Evolutionary conservation across 64 coral and sea anemone species (phyloP).

Genomic region (Platygyra sinensis): DNA sequence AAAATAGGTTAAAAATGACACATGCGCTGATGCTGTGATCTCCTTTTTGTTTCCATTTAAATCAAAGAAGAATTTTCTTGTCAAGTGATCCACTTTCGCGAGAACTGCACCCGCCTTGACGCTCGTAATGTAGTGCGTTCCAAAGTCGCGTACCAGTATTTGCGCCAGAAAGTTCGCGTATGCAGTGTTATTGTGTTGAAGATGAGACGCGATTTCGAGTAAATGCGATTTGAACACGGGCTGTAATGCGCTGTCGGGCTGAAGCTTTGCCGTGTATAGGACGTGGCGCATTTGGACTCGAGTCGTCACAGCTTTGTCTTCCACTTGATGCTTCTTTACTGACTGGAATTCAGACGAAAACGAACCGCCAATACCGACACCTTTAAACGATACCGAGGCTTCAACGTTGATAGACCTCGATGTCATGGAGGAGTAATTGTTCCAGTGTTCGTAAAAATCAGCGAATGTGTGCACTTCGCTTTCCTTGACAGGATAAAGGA

Average conservation of each 20-base stretch:
- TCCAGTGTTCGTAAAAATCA: constrained; percentile 81
- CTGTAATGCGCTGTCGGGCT: constrained; percentile 74
- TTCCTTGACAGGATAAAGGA: constrained; percentile 72
- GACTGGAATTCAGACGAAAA: constrained; percentile 71
- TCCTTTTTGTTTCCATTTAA: constrained; percentile 60
- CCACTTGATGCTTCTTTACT: constrained; percentile 90
- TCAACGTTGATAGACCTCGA: constrained; percentile 68
- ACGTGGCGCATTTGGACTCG: constrained; percentile 78
- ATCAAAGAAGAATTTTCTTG: constrained; percentile 32
- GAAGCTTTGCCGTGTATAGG: constrained; percentile 65
- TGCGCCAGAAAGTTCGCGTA: constrained; percentile 74
- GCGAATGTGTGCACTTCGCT: constrained; percentile 70
- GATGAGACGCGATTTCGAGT: constrained; percentile 80
- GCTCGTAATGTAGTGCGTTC: constrained; percentile 87
- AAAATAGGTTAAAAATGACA: constrained; percentile 63
- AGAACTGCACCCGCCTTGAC: constrained; percentile 81
- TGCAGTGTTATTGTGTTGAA: constrained; percentile 84
- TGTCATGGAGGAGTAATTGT: constrained; percentile 80
- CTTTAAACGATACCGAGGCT: constrained; percentile 21
- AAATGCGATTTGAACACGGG: constrained; percentile 80
- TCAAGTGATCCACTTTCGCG: constrained; percentile 82
- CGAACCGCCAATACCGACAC: constrained; percentile 51
- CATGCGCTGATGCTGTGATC: constrained; percentile 81
- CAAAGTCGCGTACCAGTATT: constrained; percentile 85
- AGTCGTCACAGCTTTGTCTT: constrained; percentile 87